Conservation (phyloP, 2,797 vertebrate species). For the Huso huso region DNA sequence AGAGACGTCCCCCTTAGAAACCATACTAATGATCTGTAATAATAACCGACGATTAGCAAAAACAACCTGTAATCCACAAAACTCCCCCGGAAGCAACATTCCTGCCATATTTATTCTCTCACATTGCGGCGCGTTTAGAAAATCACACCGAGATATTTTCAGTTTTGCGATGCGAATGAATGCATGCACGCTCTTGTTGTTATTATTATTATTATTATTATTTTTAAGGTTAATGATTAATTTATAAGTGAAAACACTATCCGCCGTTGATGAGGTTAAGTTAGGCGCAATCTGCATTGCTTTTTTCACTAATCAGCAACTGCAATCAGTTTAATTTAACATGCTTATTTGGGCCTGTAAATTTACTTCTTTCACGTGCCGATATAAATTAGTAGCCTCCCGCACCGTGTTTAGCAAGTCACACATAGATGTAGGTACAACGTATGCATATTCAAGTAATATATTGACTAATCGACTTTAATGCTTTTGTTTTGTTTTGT, state of each 20-base stretch:
- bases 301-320: slow-evolving; percentile 56
- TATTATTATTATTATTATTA: too few relatives aligned
- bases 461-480: too few relatives aligned
- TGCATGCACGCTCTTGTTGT: too few relatives aligned
- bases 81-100: slow-evolving; percentile 10
- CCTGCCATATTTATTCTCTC: too few relatives aligned
- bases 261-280: slow-evolving; percentile 49
- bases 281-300: slow-evolving; percentile 58
- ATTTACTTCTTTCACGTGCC: slow-evolving; percentile 42
- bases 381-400: slow-evolving; percentile 18
- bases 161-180: too few relatives aligned
- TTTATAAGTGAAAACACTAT: slow-evolving; percentile 23
- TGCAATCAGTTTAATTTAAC: slow-evolving; percentile 55
- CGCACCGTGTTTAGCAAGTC: too few relatives aligned
- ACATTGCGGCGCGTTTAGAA: too few relatives aligned
- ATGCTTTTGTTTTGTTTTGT: too few relatives aligned
- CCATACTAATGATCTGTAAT: background rate
- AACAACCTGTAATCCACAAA: slow-evolving; percentile 8
- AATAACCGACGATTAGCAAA: slow-evolving; percentile 2
- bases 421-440: too few relatives aligned
- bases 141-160: too few relatives aligned
- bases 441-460: too few relatives aligned
- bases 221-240: slow-evolving; percentile 27
- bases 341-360: slow-evolving; percentile 39
- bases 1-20: too few relatives aligned